Evolutionary conservation across 64 coral and sea anemone genomes (phyloP).

Genomic region (Montipora capricornis): DNA sequence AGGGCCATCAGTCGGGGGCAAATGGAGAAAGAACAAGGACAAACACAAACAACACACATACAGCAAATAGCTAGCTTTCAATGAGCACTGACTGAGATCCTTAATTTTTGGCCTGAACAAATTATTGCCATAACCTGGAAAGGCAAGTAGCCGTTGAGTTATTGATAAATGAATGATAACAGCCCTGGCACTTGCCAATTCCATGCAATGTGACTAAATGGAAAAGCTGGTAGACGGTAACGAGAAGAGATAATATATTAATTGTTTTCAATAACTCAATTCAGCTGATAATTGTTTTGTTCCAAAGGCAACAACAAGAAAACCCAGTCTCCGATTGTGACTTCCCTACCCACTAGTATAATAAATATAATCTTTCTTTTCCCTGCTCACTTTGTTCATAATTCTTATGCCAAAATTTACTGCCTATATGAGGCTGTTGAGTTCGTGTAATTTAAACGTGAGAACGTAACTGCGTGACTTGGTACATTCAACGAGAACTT

Average conservation of each 20-base stretch:
- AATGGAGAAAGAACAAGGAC: too few relatives aligned
- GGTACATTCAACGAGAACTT: slow-evolving; percentile 7
- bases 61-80: too few relatives aligned
- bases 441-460: slow-evolving; percentile 9
- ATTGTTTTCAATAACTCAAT: slow-evolving; percentile 1
- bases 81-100: too few relatives aligned
- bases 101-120: too few relatives aligned
- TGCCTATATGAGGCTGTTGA: background rate
- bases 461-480: slow-evolving; percentile 2
- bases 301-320: background rate
- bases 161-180: too few relatives aligned
- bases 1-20: background rate
- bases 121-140: too few relatives aligned
- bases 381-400: slow-evolving; percentile 16
- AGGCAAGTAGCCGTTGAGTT: too few relatives aligned
- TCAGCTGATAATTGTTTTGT: background rate
- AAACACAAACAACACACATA: too few relatives aligned
- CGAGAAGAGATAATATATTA: background rate
- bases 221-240: background rate
- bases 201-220: background rate
- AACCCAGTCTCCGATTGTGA: background rate
- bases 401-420: slow-evolving; percentile 8
- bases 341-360: slow-evolving; percentile 16
- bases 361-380: slow-evolving; percentile 3
- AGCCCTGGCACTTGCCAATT: too few relatives aligned